Percentiles rank a stretch among this genome's conserved stretches.
Conservation (phyloP, 1,140 invertebrate genomes). For the Adelges cooleyi region DNA sequence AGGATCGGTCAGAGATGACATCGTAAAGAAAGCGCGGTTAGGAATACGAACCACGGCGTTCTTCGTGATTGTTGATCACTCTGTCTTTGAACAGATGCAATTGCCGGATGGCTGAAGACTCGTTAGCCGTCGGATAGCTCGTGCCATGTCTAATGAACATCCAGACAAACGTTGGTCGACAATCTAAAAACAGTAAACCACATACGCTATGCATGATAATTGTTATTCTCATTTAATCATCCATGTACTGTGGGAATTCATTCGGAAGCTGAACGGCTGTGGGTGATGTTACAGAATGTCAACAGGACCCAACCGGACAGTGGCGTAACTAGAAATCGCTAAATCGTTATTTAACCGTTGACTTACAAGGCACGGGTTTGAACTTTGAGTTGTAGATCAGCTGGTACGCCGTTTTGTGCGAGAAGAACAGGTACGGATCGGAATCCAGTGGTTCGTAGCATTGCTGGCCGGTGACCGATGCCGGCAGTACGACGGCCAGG, state of each 20-base stretch:
- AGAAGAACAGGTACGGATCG: constrained; percentile 41
- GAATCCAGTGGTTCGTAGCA: constrained; percentile 39
- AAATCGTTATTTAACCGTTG: no score
- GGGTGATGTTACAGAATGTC: neutral
- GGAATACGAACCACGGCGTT: neutral
- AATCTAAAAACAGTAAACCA: constrained; percentile 33
- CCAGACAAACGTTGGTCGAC: constrained; percentile 32
- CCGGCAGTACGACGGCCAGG: neutral
- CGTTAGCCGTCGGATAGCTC: constrained; percentile 29
- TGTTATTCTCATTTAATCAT: no score
- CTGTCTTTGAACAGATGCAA: constrained; percentile 13
- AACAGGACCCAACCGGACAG: no score
- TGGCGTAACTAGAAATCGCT: no score
- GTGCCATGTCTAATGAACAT: constrained; percentile 32
- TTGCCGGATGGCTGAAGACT: constrained; percentile 2
- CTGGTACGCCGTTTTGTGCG: constrained; percentile 42
- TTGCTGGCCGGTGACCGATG: constrained; percentile 32
- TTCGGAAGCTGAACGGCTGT: no score
- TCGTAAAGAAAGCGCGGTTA: no score
- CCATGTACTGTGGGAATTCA: no score
- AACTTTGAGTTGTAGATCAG: constrained; percentile 38
- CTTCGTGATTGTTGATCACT: constrained; percentile 29
- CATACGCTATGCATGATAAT: no score
- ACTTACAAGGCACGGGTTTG: constrained; percentile 38
- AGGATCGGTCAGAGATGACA: neutral